Base-by-base conservation (phyloP, 2,113 vertebrate species). In the Rhineura floridana region DNA sequence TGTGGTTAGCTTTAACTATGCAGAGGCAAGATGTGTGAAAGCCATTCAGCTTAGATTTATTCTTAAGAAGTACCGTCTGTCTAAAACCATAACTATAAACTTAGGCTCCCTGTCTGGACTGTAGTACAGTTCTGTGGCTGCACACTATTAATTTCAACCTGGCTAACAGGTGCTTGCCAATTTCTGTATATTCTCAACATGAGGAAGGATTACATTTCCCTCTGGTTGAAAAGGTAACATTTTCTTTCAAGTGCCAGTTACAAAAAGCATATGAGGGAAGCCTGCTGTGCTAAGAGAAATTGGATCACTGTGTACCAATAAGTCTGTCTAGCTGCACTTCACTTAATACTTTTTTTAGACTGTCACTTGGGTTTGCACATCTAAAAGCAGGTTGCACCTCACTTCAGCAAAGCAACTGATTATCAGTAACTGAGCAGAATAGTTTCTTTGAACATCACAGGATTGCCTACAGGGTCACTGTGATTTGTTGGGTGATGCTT, bases 131-230 rank as follows among this genome's bases (percentile, higher is more conserved):
- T 92, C 89, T 83, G 46, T 52, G 90, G 90, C 90, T 93, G 90
- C 89, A 89, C 81, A 90, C 92, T 93, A 93, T 93, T 94, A 96
- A 94, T 88, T 94, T 92, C 92, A 96, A 96, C 94, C 94, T 94
- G 94, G 88, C 90, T 91, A 95, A 92, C 96, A 96, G 94, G 94
- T 96, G 94, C 91, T 93, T 92, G 90, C 91, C 86, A 88, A 88
- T 46, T 80, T 92, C 91, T 93, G 96, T 93, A 94, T 93, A 93
- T 39, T 88, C 82, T 89, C 72, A 84, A 59, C 86, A 75, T 91
- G 91, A 91, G 65, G 91, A 92, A 87, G 89, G 83, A 88, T 88
- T 92, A 1, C 92, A 93, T 89, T 93, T 94, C 87, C 89, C 91
- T 89, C 90, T 91, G 93, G 88, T 88, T 90, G 88, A 91, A 91